Evolutionary conservation across 2,113 vertebrate genomes (phyloP), one percentile per base, ranked within the genome.

Genomic region (Antechinus stuartii): DNA sequence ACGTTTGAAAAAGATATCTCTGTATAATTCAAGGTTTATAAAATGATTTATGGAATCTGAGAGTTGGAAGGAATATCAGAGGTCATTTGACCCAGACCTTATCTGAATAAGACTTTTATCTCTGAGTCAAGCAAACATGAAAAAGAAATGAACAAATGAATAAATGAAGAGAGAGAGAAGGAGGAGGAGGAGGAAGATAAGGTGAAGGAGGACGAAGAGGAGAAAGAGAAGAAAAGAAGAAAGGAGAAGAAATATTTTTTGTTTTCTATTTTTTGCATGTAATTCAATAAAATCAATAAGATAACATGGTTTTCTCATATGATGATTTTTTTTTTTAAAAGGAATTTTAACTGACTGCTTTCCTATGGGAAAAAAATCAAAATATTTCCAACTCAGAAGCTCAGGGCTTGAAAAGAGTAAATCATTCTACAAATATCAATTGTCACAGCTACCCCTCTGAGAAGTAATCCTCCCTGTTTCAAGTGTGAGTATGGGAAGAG

Each of bases 221-320:
- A 52, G 9, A 4, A 50, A 4, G 50, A 52, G 10, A 9, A 52
- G 50, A 11, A 52, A 52, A 52, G 50, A 52, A 52, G 8, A 52
- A 52, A 52, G 50, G 50, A 52, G 49, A 49, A 49, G 49, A 49
- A 52, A 52, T 52, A 52, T 52, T 23, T 76, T 84, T 84, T 76
- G 11, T 61, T 68, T 68, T 68, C 57, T 68, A 42, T 22, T 3
- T 68, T 22, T 84, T 42, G 68, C 16, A 84, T 84, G n/a, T 76
- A 76, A 93, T 54, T 89, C 94, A 97, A 95, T 95, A 95, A 93
- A 95, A 90, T 92, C 94, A 92, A 95, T 95, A 35, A 92, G 94
- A 93, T 89, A 94, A 95, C 76, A 91, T 93, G 54, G 57, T 95
- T 93, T 92, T 96, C 55, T 97, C 90, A 95, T 96, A 91, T 91